These are phyloP conservation scores for Hydraecia micacea DNA, from an alignment of 2,888 invertebrate genomes.

Conservation along the genomic window DNA sequence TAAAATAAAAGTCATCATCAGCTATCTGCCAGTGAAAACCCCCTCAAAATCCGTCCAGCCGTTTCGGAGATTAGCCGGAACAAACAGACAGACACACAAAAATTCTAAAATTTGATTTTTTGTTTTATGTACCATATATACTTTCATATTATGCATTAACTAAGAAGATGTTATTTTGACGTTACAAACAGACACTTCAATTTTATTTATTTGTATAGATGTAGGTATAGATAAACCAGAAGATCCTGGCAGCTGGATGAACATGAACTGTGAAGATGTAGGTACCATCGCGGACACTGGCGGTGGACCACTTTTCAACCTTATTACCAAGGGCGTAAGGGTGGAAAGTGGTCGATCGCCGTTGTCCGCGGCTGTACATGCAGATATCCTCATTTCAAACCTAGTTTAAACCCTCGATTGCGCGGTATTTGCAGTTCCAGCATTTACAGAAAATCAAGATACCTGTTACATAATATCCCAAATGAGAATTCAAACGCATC, in stretches of 20 bases:
- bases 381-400: not conserved
- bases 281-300: too few species aligned
- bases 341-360: too few species aligned
- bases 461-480: not conserved
- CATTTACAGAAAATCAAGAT: constrained; percentile 1
- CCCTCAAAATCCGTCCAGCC: not conserved
- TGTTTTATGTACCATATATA: too few species aligned
- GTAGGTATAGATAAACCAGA: not conserved
- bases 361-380: too few species aligned
- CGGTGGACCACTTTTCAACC: too few species aligned
- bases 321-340: too few species aligned
- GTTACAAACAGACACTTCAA: not conserved
- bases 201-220: not conserved
- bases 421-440: not conserved
- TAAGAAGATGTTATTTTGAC: not conserved
- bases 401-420: not conserved
- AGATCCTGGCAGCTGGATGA: not conserved
- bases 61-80: not conserved
- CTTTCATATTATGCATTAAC: too few species aligned
- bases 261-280: too few species aligned
- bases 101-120: too few species aligned
- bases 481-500: constrained; percentile 4
- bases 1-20: not conserved
- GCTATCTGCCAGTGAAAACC: not conserved
- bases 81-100: not conserved